phyloP scores from a whole-genome alignment of 2,113 vertebrate genomes.

The Caloenas nicobarica region DNA sequence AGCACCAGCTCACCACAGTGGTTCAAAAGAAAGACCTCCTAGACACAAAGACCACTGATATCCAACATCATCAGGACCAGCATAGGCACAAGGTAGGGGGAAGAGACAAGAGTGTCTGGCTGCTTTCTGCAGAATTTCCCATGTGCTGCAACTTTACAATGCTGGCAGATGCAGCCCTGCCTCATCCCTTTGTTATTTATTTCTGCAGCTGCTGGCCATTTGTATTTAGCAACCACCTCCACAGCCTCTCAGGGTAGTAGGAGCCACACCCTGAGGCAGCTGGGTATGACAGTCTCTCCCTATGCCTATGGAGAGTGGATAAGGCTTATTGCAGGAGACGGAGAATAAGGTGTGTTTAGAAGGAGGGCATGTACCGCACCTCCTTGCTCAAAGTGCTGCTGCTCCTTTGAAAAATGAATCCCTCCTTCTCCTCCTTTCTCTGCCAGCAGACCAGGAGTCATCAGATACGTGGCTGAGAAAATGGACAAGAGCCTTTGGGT shows the following conservation, averaged over 20 bases:
- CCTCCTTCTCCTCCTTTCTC: neutral
- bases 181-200: too few relatives aligned
- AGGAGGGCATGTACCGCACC: neutral
- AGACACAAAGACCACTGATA: too few relatives aligned
- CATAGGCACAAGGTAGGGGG: fast-evolving
- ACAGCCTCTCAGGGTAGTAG: neutral
- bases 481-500: neutral
- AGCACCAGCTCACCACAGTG: neutral
- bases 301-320: fast-evolving
- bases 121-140: neutral
- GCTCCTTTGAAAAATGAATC: neutral
- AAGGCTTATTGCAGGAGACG: too few relatives aligned
- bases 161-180: neutral
- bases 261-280: too few relatives aligned
- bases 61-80: neutral
- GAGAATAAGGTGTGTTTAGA: too few relatives aligned
- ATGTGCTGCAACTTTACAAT: neutral
- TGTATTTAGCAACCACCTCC: neutral
- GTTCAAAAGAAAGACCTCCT: neutral
- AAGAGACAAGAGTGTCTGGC: fast-evolving
- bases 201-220: neutral
- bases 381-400: neutral
- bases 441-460: neutral
- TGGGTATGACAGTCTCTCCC: neutral
- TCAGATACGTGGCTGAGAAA: neutral